A percentile compares a stretch with the other conserved stretches of the same genome.
phyloP scores from a whole-genome alignment of 2,113 vertebrate species.

The Theristicus caerulescens region DNA sequence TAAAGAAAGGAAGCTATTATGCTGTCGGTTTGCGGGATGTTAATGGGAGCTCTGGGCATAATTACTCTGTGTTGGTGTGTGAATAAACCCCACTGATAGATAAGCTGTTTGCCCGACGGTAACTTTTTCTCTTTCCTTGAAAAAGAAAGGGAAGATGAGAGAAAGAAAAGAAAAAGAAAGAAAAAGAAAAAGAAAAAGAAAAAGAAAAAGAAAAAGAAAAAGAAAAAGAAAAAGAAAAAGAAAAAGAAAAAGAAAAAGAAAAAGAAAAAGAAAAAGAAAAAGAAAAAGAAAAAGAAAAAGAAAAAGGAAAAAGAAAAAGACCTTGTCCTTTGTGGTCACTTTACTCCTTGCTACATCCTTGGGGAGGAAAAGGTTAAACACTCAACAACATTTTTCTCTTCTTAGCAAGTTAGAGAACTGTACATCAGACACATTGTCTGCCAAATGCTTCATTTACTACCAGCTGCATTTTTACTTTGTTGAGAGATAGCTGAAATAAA shows the following conservation, averaged over 20 bases:
- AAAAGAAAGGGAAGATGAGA: neutral
- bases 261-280: accelerated
- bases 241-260: accelerated
- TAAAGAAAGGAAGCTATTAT: slow-evolving; percentile 72
- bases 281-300: accelerated
- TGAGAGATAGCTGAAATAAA: slow-evolving; percentile 73
- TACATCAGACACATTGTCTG: slow-evolving; percentile 70
- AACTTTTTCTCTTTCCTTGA: slow-evolving; percentile 14
- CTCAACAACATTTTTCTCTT: slow-evolving; percentile 47
- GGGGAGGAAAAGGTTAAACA: slow-evolving; percentile 69
- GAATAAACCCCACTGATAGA: slow-evolving; percentile 63
- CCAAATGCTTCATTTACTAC: slow-evolving; percentile 73
- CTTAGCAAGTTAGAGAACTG: slow-evolving; percentile 58
- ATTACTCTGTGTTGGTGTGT: slow-evolving; percentile 59
- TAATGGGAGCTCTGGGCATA: slow-evolving; percentile 66
- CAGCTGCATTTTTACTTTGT: slow-evolving; percentile 75
- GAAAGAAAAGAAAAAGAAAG: neutral
- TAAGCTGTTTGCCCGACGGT: slow-evolving; percentile 44
- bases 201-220: no score
- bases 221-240: neutral
- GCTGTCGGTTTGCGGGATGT: slow-evolving; percentile 19
- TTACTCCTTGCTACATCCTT: slow-evolving; percentile 14
- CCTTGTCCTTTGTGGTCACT: slow-evolving; percentile 38
- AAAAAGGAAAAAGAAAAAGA: accelerated
- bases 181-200: no score